phyloP scores from a whole-genome alignment of 2,797 vertebrate genomes.

The Lophius americanus region DNA sequence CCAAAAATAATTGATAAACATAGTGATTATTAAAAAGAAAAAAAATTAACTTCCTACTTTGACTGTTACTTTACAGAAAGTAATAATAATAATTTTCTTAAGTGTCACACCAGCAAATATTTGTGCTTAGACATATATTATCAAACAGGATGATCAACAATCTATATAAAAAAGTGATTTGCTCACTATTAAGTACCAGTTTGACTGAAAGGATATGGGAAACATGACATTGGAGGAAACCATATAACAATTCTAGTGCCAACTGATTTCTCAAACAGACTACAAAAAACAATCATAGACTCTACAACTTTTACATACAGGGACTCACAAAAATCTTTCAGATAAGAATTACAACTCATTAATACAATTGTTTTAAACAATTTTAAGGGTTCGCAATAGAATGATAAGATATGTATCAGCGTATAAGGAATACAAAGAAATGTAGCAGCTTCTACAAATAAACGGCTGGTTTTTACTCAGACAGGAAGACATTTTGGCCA shows the following conservation, averaged over 20 bases:
- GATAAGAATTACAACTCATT: conserved; percentile 22
- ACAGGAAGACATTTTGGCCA: conserved; percentile 25
- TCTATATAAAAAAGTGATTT: not conserved
- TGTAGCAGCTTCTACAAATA: conserved; percentile 34
- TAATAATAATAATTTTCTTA: conserved; percentile 27
- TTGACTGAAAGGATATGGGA: conserved; percentile 14
- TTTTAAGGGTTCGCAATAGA: conserved; percentile 53
- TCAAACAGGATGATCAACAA: conserved; percentile 22
- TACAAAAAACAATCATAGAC: conserved; percentile 37
- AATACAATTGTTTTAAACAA: conserved; percentile 11
- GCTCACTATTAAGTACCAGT: conserved; percentile 17
- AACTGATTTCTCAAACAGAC: conserved; percentile 52
- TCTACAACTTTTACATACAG: conserved; percentile 50
- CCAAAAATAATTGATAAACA: not conserved
- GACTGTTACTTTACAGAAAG: conserved; percentile 44
- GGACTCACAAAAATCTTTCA: conserved; percentile 45
- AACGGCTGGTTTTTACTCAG: not conserved
- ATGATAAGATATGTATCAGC: conserved; percentile 33
- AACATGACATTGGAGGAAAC: conserved; percentile 28
- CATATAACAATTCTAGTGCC: conserved; percentile 12
- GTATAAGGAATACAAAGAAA: conserved; percentile 65
- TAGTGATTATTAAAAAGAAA: not conserved
- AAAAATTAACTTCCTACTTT: conserved; percentile 29
- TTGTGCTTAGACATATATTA: conserved; percentile 33
- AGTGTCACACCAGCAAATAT: conserved; percentile 38